A percentile compares a stretch with the other conserved stretches of the same genome.
Conservation (phyloP, 1,140 invertebrate species). For the Drosophila sproati region DNA sequence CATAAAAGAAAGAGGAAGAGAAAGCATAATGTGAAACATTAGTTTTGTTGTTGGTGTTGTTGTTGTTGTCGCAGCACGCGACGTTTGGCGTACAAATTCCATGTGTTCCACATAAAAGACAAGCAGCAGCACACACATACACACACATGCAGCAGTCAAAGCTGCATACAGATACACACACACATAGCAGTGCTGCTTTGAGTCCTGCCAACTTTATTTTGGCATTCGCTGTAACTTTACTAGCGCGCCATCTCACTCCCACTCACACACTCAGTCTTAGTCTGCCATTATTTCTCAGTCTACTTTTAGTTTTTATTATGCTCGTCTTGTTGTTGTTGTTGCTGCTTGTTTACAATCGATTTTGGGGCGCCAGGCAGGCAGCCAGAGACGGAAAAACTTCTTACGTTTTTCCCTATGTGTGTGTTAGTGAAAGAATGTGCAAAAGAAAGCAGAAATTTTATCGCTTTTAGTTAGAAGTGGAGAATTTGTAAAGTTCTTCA, state of each 20-base stretch:
- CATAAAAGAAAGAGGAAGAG: conserved; percentile 77
- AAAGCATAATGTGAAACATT: conserved; percentile 44
- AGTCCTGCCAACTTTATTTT: conserved; percentile 75
- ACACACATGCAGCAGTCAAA: background rate
- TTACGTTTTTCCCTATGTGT: conserved; percentile 34
- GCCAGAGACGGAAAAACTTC: conserved; percentile 55
- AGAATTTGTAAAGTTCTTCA: conserved; percentile 65
- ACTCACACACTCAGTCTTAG: background rate
- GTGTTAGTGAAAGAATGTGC: conserved; percentile 46
- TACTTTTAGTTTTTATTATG: conserved; percentile 38
- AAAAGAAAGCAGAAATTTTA: conserved; percentile 66
- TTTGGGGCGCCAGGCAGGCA: conserved; percentile 79
- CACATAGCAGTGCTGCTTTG: conserved; percentile 29
- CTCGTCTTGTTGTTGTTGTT: conserved; percentile 43
- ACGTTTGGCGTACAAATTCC: conserved; percentile 40
- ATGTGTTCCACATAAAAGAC: conserved; percentile 60
- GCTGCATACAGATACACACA: background rate
- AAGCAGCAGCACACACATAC: conserved; percentile 3
- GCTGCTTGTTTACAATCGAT: conserved; percentile 81
- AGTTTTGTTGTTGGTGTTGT: conserved; percentile 63
- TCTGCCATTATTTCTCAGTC: conserved; percentile 15
- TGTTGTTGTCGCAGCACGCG: conserved; percentile 67
- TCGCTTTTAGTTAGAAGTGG: conserved; percentile 76
- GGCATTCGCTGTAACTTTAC: conserved; percentile 59
- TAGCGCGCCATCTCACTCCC: conserved; percentile 30